These are phyloP conservation scores for Idaea biselata DNA, from an alignment of 2,888 invertebrate species.

Conservation along the genomic window DNA sequence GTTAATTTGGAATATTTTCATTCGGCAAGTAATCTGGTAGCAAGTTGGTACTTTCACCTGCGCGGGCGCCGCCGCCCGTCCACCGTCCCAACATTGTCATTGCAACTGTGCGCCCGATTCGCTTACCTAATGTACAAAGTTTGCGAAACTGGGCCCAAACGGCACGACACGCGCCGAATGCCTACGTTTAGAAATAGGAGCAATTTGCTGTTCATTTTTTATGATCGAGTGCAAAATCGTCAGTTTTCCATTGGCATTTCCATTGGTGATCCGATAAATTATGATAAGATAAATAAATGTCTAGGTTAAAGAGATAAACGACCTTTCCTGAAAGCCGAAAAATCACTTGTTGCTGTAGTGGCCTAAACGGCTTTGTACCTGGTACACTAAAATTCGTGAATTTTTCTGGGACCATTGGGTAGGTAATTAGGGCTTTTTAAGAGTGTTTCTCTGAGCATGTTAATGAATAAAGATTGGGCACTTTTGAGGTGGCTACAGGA, in stretches of 20 bases:
- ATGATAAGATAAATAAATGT: constrained; percentile 7
- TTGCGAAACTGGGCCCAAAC: constrained; percentile 64
- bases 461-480: no score
- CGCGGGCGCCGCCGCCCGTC: constrained; percentile 28
- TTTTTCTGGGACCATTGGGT: no score
- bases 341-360: not conserved
- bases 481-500: not conserved
- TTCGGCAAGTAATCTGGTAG: constrained; percentile 45
- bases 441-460: no score
- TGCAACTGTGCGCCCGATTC: constrained; percentile 59
- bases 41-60: constrained; percentile 65
- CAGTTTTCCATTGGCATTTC: constrained; percentile 1
- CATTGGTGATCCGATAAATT: not conserved
- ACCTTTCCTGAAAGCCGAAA: constrained; percentile 7
- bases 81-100: constrained; percentile 60
- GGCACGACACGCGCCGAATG: constrained; percentile 49
- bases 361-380: no score
- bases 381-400: no score
- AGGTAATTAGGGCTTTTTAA: no score
- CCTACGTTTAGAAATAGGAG: constrained; percentile 43
- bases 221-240: not conserved
- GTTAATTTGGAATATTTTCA: constrained; percentile 34
- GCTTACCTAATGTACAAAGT: constrained; percentile 67
- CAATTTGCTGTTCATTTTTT: constrained; percentile 20
- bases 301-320: constrained; percentile 4